Evolutionary conservation across 2,888 invertebrate species (phyloP).

Genomic region (Furcula furcula): DNA sequence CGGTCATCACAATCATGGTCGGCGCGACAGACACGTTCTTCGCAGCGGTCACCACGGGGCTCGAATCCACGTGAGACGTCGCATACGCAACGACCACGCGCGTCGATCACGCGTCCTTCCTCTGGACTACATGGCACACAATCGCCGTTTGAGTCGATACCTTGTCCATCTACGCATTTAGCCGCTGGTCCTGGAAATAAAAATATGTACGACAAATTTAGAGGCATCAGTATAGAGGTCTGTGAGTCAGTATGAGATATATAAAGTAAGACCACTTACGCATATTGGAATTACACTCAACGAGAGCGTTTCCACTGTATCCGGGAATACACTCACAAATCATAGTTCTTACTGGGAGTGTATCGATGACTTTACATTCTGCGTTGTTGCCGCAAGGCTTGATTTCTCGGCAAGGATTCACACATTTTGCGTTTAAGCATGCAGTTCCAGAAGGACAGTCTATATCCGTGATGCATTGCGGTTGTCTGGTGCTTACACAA

Average conservation of each 20-base stretch:
- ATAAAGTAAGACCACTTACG: constrained; percentile 77
- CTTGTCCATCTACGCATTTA: constrained; percentile 90
- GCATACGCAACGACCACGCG: constrained; percentile 91
- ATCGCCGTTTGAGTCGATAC: constrained; percentile 88
- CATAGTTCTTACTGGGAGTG: constrained; percentile 92
- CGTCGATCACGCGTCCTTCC: constrained; percentile 88
- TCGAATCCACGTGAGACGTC: constrained; percentile 89
- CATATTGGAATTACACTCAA: constrained; percentile 87
- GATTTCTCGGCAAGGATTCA: constrained; percentile 90
- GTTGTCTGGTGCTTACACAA: constrained; percentile 82
- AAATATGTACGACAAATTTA: no score
- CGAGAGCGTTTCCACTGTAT: constrained; percentile 92
- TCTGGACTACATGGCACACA: constrained; percentile 88
- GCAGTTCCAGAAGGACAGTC: constrained; percentile 93
- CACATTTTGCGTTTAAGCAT: constrained; percentile 90
- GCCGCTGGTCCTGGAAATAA: constrained; percentile 60
- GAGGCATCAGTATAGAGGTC: no score
- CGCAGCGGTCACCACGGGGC: constrained; percentile 89
- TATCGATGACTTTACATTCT: constrained; percentile 89
- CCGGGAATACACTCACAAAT: constrained; percentile 93
- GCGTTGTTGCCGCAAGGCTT: constrained; percentile 92
- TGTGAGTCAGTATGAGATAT: no score
- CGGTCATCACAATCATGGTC: constrained; percentile 90
- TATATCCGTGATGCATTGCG: constrained; percentile 87
- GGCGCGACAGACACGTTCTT: constrained; percentile 86